Percentiles rank a stretch among this genome's conserved stretches.
Evolutionary conservation across 1,140 invertebrate species (phyloP).

Genomic region (Aphelenchoides besseyi): DNA sequence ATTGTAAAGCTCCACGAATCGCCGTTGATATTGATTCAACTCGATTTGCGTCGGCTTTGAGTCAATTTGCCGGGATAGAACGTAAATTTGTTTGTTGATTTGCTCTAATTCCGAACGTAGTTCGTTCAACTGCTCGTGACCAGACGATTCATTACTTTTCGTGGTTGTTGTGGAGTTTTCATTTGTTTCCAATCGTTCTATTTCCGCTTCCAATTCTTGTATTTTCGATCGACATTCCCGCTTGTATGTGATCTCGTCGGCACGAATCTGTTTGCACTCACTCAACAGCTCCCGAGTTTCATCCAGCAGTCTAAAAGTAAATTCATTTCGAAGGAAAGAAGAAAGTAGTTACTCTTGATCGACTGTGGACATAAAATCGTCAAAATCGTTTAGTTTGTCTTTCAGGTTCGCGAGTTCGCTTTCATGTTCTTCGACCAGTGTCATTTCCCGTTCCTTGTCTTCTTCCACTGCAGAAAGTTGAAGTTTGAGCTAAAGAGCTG

Average conservation of each 20-base stretch:
- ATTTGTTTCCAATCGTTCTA: conserved; percentile 62
- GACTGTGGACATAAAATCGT: neutral
- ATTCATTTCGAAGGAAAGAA: conserved; percentile 1
- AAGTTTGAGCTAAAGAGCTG: conserved; percentile 27
- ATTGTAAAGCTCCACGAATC: conserved; percentile 92
- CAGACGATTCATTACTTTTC: neutral
- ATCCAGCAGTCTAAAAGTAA: conserved; percentile 62
- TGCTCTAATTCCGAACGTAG: conserved; percentile 69
- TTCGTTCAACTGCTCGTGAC: conserved; percentile 63
- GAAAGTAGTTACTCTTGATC: conserved; percentile 15
- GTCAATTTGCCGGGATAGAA: conserved; percentile 76
- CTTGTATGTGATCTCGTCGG: conserved; percentile 74
- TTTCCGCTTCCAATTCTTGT: conserved; percentile 63
- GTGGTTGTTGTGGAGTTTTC: neutral
- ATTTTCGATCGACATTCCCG: conserved; percentile 71
- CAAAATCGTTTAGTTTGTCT: conserved; percentile 11
- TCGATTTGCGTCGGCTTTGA: conserved; percentile 86
- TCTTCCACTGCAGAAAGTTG: conserved; percentile 21
- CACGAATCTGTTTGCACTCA: conserved; percentile 73
- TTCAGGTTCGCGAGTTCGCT: conserved; percentile 36
- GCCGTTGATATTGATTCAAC: conserved; percentile 85
- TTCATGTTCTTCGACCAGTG: conserved; percentile 25
- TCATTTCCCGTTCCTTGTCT: conserved; percentile 6
- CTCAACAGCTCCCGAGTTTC: conserved; percentile 71
- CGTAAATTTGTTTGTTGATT: conserved; percentile 77